Conservation (phyloP, 1,140 invertebrate species). For the Acyrthosiphon pisum region DNA sequence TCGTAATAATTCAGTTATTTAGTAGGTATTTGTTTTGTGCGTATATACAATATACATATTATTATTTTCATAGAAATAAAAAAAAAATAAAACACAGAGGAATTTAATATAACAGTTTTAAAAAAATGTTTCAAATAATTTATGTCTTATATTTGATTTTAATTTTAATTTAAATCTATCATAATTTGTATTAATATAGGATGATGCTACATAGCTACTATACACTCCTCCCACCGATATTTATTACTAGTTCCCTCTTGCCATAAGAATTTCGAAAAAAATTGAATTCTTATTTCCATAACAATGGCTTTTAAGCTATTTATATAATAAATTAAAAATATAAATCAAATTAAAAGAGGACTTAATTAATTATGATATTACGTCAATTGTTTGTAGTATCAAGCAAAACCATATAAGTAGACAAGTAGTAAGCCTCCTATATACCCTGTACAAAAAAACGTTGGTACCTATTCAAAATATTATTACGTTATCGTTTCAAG, state of each 20-base stretch:
- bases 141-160: neutral
- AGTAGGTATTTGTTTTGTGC: neutral
- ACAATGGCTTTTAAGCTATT: neutral
- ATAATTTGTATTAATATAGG: conserved; percentile 7
- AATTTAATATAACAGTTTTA: neutral
- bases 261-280: neutral
- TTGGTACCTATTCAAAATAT: neutral
- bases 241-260: neutral
- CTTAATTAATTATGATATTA: neutral
- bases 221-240: no score
- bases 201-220: neutral
- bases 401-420: neutral
- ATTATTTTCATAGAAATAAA: neutral
- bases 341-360: neutral
- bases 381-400: neutral
- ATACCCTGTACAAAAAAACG: neutral
- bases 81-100: neutral
- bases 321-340: neutral
- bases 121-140: conserved; percentile 17
- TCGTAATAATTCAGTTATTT: neutral
- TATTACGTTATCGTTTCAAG: neutral
- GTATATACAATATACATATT: neutral
- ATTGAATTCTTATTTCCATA: neutral
- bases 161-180: neutral
- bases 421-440: no score